Base-by-base conservation (phyloP, 1,140 invertebrate species). In the Brachionus plicatilis region DNA sequence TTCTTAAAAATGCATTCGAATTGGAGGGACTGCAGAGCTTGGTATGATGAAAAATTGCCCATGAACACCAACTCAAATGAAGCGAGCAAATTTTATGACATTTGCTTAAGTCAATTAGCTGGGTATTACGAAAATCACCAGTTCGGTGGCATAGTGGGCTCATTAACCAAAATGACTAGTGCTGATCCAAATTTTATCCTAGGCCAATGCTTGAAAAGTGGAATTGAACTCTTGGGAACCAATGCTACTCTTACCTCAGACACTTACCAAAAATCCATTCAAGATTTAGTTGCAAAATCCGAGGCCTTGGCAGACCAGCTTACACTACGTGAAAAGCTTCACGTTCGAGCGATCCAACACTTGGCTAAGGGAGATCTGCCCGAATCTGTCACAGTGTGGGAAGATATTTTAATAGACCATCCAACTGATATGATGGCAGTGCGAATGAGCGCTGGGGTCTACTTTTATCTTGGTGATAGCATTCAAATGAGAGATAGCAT, bases 371-470 rank as follows among this genome's bases (percentile, higher is more conserved):
- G 82, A 33, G 20, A 83, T 56, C 41, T 83, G 12, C 5, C 65
- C 20, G 80, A 86, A 41, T 90, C 91, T 0, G 87, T 86, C 50
- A n/a, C 85, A n/a, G 85, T 88, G 3, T 92, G 91, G 91, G 92
- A 92, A 85, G 86, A 90, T 12, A 91, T 92, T 53, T 80, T 92
- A 70, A 60, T 88, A 1, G 87, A 88, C 4, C 85, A 91, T 86
- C 92, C 92, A 12, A 88, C 87, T 33, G 92, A 92, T 86, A 89
- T 92, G 85, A 86, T 91, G 72, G 91, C 92, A 11, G 83, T 92
- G 5, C 92, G 92, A 85, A 90, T 92, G 84, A 88, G 90, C 8
- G 90, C 92, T 80, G 91, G 92, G 85, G 88, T 88, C 1, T 92
- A 92, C 84, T 92, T 92, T 86, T 92, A 91, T 85, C 86, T 90